These are phyloP conservation scores for Pyralis farinalis DNA, from an alignment of 2,888 invertebrate genomes.

Conservation along the genomic window DNA sequence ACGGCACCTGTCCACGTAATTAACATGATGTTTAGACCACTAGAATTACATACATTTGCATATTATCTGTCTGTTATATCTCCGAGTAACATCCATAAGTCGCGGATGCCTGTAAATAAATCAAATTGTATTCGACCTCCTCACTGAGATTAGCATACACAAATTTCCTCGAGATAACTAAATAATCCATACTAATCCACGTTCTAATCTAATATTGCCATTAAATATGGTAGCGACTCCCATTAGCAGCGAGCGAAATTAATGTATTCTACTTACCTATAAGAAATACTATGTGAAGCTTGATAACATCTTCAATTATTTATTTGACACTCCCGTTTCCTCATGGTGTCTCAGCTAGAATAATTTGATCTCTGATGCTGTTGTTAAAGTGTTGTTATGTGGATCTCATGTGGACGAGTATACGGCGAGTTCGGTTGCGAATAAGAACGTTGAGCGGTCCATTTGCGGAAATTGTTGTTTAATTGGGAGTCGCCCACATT, in stretches of 20 bases:
- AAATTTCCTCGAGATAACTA: not conserved
- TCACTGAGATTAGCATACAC: not conserved
- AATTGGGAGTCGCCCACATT: slow-evolving; percentile 35
- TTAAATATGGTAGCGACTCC: not conserved
- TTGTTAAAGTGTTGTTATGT: not conserved
- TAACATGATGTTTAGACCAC: slow-evolving; percentile 17
- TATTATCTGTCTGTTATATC: slow-evolving; percentile 14
- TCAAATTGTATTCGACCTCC: not conserved
- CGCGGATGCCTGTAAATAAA: not conserved
- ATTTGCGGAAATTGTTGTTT: slow-evolving; percentile 44
- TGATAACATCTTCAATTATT: slow-evolving; percentile 34
- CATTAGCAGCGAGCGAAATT: slow-evolving; percentile 4
- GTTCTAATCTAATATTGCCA: slow-evolving; percentile 3
- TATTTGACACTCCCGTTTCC: slow-evolving; percentile 28
- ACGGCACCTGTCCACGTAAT: slow-evolving; percentile 21
- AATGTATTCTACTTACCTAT: slow-evolving; percentile 20
- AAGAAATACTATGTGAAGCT: slow-evolving; percentile 17
- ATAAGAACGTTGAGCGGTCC: slow-evolving; percentile 7
- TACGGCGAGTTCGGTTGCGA: too few relatives aligned
- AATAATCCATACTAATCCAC: slow-evolving; percentile 3
- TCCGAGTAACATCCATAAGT: slow-evolving; percentile 6
- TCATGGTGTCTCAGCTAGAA: slow-evolving; percentile 15
- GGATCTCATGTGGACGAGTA: slow-evolving; percentile 6
- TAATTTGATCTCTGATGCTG: slow-evolving; percentile 10
- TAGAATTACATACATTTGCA: slow-evolving; percentile 11